Conservation (phyloP, 2,888 invertebrate genomes). For the Microdon myrmicae region DNA sequence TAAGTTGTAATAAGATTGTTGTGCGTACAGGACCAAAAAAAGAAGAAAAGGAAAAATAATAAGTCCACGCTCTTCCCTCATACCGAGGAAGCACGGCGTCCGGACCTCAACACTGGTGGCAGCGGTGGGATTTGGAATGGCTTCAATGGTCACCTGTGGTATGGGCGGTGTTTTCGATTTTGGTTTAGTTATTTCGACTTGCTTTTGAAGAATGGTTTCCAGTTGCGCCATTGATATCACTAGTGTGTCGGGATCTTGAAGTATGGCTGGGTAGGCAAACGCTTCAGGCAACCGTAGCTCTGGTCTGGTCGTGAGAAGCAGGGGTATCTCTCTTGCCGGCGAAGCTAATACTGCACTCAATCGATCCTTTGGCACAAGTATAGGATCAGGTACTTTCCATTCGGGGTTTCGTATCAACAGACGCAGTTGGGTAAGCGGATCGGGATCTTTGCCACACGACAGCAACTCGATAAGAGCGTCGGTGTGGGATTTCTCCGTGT, state of each 20-base stretch:
- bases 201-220: slow-evolving; percentile 73
- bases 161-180: slow-evolving; percentile 58
- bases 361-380: slow-evolving; percentile 81
- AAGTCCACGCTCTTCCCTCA: too few species aligned
- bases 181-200: slow-evolving; percentile 62
- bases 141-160: slow-evolving; percentile 53
- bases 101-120: too few species aligned
- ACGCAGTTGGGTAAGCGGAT: slow-evolving; percentile 78
- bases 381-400: slow-evolving; percentile 82
- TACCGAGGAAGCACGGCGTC: too few species aligned
- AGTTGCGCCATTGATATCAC: slow-evolving; percentile 81
- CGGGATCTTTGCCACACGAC: slow-evolving; percentile 69
- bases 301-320: slow-evolving; percentile 76
- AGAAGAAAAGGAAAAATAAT: too few species aligned
- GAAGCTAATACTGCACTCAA: slow-evolving; percentile 76
- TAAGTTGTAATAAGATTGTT: too few species aligned
- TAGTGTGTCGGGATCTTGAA: slow-evolving; percentile 81
- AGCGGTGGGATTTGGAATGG: slow-evolving; percentile 42
- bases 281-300: slow-evolving; percentile 80
- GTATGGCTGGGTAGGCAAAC: slow-evolving; percentile 76
- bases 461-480: slow-evolving; percentile 67
- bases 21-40: too few species aligned
- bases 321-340: slow-evolving; percentile 82
- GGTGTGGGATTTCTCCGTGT: slow-evolving; percentile 58
- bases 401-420: slow-evolving; percentile 74